These are phyloP conservation scores for Anableps anableps DNA, from an alignment of 2,797 vertebrate genomes.

Conservation along the genomic window DNA sequence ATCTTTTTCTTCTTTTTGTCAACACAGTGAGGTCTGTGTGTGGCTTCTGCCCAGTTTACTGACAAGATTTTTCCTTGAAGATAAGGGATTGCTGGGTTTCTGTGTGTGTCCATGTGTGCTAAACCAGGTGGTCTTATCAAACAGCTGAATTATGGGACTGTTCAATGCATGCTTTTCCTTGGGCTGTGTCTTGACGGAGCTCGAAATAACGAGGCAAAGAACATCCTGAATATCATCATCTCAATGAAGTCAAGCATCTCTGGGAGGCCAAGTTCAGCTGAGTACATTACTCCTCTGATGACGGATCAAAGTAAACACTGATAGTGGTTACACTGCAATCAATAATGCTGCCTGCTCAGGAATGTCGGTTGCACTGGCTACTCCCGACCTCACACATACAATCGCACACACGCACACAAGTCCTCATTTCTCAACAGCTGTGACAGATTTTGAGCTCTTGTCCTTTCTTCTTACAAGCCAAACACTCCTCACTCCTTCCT, in stretches of 20 bases:
- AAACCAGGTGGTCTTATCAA: slow-evolving; percentile 65
- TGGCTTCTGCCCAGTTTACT: slow-evolving; percentile 28
- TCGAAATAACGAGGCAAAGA: slow-evolving; percentile 45
- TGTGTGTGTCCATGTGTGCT: slow-evolving; percentile 33
- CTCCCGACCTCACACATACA: slow-evolving; percentile 75
- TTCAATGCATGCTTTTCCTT: slow-evolving; percentile 25
- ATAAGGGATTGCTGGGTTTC: slow-evolving; percentile 54
- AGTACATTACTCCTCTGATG: slow-evolving; percentile 64
- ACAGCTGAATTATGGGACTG: slow-evolving; percentile 32
- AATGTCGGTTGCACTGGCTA: slow-evolving; percentile 70
- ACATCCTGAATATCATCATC: slow-evolving; percentile 38
- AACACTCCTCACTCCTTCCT: slow-evolving; percentile 72
- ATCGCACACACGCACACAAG: slow-evolving; percentile 37
- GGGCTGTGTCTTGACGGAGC: slow-evolving; percentile 23
- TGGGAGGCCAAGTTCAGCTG: slow-evolving; percentile 56
- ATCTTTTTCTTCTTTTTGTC: slow-evolving; percentile 48
- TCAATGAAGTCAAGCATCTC: slow-evolving; percentile 46
- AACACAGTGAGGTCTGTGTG: slow-evolving; percentile 47
- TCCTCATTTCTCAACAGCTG: slow-evolving; percentile 69
- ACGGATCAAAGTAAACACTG: slow-evolving; percentile 77
- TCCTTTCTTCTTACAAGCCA: slow-evolving; percentile 78
- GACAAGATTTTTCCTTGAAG: slow-evolving; percentile 62
- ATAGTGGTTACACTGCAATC: slow-evolving; percentile 74
- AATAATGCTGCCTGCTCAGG: slow-evolving; percentile 73
- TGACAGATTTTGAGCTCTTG: slow-evolving; percentile 77